phyloP scores from a whole-genome alignment of 2,113 vertebrate species.

The Oryzias celebensis region DNA sequence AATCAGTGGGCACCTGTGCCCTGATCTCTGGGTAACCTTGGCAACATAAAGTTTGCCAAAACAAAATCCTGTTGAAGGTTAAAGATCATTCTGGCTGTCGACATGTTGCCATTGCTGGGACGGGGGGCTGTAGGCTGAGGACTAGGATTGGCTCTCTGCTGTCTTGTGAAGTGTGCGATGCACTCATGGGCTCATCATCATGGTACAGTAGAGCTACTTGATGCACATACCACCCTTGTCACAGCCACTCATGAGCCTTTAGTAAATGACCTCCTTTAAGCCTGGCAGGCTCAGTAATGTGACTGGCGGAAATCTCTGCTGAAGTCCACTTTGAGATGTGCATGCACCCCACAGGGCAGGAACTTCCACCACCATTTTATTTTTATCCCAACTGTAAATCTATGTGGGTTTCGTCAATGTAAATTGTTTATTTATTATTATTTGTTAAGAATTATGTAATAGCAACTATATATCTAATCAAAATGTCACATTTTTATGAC shows the following conservation, averaged over 20 bases:
- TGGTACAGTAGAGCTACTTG: conserved; percentile 41
- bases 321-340: background rate
- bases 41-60: conserved; percentile 42
- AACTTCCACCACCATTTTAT: background rate
- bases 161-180: conserved; percentile 43
- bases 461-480: too few species aligned
- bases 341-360: background rate
- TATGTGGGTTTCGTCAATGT: background rate
- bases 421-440: background rate
- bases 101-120: background rate
- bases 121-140: conserved; percentile 12
- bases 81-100: conserved; percentile 38
- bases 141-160: conserved; percentile 24
- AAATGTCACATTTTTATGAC: too few species aligned
- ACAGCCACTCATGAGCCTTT: conserved; percentile 7
- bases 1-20: conserved; percentile 38
- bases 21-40: conserved; percentile 26
- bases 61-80: conserved; percentile 49
- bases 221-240: conserved; percentile 30
- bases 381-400: background rate
- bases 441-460: too few species aligned
- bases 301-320: background rate
- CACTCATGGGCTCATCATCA: conserved; percentile 47
- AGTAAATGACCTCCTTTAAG: conserved; percentile 30
- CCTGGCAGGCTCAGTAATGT: conserved; percentile 24